phyloP scores from a whole-genome alignment of 2,113 vertebrate genomes.

The Notechis scutatus region DNA sequence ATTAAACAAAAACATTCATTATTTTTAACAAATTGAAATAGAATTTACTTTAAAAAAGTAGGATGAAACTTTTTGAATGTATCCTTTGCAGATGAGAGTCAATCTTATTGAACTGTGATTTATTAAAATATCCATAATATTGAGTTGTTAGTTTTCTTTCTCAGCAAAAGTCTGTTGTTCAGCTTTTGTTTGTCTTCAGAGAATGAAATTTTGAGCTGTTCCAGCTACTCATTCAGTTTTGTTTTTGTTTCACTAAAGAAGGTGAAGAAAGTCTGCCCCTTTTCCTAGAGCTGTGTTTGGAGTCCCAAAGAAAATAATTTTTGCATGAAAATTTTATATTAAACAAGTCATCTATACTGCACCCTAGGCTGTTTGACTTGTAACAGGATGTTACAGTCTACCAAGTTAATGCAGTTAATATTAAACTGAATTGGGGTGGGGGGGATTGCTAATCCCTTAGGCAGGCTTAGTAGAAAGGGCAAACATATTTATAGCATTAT shows the following conservation, averaged over 20 bases:
- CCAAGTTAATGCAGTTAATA: constrained; percentile 76
- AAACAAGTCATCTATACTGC: constrained; percentile 63
- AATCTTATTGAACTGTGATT: not conserved
- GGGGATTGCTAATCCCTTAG: constrained; percentile 81
- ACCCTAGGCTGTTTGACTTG: constrained; percentile 63
- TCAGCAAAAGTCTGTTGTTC: constrained; percentile 29
- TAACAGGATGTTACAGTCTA: constrained; percentile 62
- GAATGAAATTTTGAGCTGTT: constrained; percentile 5
- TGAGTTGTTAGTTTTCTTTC: not conserved
- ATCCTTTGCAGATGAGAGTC: not conserved
- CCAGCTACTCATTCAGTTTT: not conserved
- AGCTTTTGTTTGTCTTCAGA: constrained; percentile 13
- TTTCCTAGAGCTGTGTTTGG: constrained; percentile 39
- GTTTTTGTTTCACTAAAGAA: constrained; percentile 24
- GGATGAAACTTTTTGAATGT: not conserved
- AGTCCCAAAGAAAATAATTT: constrained; percentile 27
- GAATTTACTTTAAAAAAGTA: not conserved
- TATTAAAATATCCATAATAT: not conserved
- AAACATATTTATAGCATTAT: constrained; percentile 89
- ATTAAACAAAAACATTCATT: not conserved
- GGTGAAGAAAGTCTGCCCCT: constrained; percentile 37
- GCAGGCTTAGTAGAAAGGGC: constrained; percentile 83
- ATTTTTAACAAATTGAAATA: not conserved
- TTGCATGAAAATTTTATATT: constrained; percentile 62
- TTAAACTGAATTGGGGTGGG: constrained; percentile 70